These are phyloP conservation scores for Epirrhoe tristata DNA, from an alignment of 2,888 invertebrate genomes.

Conservation along the genomic window DNA sequence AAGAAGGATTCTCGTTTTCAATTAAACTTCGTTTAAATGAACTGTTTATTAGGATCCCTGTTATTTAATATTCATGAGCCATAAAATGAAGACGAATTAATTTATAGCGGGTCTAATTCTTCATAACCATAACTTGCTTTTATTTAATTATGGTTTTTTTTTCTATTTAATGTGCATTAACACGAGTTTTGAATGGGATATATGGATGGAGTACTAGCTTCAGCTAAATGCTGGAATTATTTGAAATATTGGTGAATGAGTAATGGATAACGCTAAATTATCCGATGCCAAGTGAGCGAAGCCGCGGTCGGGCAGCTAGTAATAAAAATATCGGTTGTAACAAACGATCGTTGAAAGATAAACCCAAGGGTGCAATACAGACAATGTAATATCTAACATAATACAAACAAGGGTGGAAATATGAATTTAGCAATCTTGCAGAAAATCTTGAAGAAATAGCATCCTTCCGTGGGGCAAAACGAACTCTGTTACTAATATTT, in stretches of 20 bases:
- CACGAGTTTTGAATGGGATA: too few relatives aligned
- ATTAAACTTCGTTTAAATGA: conserved; percentile 2
- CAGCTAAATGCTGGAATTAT: too few relatives aligned
- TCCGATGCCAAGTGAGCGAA: too few relatives aligned
- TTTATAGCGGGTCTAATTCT: not conserved
- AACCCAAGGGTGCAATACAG: conserved; percentile 4
- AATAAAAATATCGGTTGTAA: not conserved
- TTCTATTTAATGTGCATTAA: too few relatives aligned
- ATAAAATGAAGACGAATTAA: conserved; percentile 20
- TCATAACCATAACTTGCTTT: not conserved
- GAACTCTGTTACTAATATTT: conserved; percentile 35
- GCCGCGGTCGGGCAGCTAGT: too few relatives aligned
- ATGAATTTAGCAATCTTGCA: conserved; percentile 24
- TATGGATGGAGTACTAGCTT: too few relatives aligned
- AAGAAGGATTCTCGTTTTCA: conserved; percentile 11
- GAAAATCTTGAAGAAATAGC: conserved; percentile 19
- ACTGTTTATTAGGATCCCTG: conserved; percentile 6
- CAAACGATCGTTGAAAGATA: not conserved
- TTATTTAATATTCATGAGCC: conserved; percentile 16
- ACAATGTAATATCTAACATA: conserved; percentile 24
- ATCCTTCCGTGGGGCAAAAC: conserved; percentile 8
- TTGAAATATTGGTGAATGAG: too few relatives aligned
- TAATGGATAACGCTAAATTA: too few relatives aligned
- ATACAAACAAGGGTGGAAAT: conserved; percentile 34
- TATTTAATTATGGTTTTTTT: too few relatives aligned